A percentile compares a stretch with the other conserved stretches of the same genome.
These are phyloP conservation scores for Hemichromis elongatus DNA, from an alignment of 2,113 vertebrate genomes.

Conservation along the genomic window DNA sequence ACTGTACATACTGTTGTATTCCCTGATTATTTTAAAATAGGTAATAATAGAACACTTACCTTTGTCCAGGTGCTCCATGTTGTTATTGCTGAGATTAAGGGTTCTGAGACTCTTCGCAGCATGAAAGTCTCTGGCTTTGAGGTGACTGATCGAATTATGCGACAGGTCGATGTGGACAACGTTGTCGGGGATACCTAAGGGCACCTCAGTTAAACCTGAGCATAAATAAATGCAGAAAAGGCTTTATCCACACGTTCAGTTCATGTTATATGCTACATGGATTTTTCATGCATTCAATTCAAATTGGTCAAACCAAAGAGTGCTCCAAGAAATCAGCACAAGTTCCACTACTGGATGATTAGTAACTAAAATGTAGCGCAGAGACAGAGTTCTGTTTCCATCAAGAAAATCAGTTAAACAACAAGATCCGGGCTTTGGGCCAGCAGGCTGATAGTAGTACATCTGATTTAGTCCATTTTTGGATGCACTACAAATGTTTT, in stretches of 20 bases:
- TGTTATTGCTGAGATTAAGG: constrained; percentile 87
- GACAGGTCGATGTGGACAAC: constrained; percentile 88
- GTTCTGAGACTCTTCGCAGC: constrained; percentile 80
- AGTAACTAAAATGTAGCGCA: neutral
- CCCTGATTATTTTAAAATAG: neutral
- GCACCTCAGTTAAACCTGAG: constrained; percentile 87
- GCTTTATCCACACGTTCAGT: neutral
- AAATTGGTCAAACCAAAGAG: neutral
- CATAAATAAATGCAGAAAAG: neutral
- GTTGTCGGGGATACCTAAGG: constrained; percentile 83
- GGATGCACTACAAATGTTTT: neutral
- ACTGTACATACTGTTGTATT: neutral
- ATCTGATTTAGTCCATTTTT: neutral
- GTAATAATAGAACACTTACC: constrained; percentile 62
- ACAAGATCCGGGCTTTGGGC: neutral
- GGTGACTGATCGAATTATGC: constrained; percentile 83
- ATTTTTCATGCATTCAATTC: neutral
- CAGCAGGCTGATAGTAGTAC: neutral
- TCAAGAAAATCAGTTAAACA: neutral
- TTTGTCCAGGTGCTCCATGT: constrained; percentile 82
- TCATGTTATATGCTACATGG: neutral
- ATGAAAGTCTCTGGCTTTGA: constrained; percentile 84
- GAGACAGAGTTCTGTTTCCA: neutral
- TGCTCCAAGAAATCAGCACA: neutral
- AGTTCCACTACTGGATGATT: neutral